Evolutionary conservation across 2,113 vertebrate species (phyloP).

Genomic region (Apteryx mantelli): DNA sequence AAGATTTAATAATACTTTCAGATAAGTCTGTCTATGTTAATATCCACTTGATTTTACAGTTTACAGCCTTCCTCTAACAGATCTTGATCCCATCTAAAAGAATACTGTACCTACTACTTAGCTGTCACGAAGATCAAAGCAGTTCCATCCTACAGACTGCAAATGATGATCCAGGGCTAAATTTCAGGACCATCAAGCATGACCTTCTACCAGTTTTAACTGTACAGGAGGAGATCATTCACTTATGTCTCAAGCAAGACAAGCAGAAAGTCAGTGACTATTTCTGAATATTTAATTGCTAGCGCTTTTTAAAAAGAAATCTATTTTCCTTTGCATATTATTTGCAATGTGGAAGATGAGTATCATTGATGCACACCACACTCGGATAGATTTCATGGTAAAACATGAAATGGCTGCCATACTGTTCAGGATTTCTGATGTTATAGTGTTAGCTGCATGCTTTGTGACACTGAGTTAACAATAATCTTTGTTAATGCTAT

Average conservation of each 20-base stretch:
- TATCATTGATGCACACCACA: neutral
- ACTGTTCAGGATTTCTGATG: neutral
- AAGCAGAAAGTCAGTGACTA: neutral
- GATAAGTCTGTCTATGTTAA: neutral
- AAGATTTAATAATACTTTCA: neutral
- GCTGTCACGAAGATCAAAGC: neutral
- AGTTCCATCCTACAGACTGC: neutral
- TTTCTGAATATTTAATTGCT: neutral
- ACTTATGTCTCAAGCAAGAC: neutral
- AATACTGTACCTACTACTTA: neutral
- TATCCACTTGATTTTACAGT: neutral
- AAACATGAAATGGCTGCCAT: neutral
- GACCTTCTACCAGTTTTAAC: neutral
- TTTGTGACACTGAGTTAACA: neutral
- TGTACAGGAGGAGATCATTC: neutral
- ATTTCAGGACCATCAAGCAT: neutral
- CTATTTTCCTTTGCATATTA: accelerated
- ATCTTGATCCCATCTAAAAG: neutral
- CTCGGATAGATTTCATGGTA: neutral
- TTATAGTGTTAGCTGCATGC: neutral
- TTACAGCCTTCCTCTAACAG: neutral
- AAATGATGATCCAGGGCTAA: neutral
- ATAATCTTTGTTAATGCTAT: neutral
- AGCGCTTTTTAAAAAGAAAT: neutral
- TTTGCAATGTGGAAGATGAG: neutral